Base-by-base conservation (phyloP, 2,888 invertebrate species). In the Polydrusus tereticollis region DNA sequence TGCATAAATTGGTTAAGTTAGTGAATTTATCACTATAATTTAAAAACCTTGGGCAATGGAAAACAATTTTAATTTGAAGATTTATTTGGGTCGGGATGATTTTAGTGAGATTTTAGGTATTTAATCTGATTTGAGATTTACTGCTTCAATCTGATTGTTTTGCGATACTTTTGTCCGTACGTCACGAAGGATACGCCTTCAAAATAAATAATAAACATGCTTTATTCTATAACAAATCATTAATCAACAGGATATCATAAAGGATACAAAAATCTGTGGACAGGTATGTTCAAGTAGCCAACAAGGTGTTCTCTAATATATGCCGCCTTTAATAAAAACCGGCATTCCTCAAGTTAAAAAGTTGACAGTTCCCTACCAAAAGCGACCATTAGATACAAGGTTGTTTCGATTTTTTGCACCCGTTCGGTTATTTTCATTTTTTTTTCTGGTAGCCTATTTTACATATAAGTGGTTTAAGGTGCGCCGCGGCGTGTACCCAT, bases 331-430 rank as follows among this genome's bases (percentile, higher is more conserved):
- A 12, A 29, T 45, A 62, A 62, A 62, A 62, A 45, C 26, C 12
- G 29, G 29, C 60, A 62, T 62, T 29, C 60, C 65, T 16, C 1
- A 10, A n/a, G 41, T 12, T 55, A 55, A 65, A 57, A 65, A 65
- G 41, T 14, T 57, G 45, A 45, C 65, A 55, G 55, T 57, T 52
- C 38, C 65, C 55, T 38, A 52, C 55, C 52, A 52, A 65, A 52
- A 36, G 41, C 45, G 41, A 58, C 36, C 47, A 58, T 70, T 70
- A 70, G 47, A 58, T 29, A 52, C 70, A 70, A 70, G 70, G 70
- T 58, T 70, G 70, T 64, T 64, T 57, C 57, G 64, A 63, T 64
- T 64, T 69, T 70, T 70, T 70, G 59, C 60, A 50, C 52, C 50
- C 59, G 38, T 47, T 60, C 38, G 43, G 21, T 43, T 41, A 43